Conservation (phyloP, 1,140 invertebrate species). For the Aphaenogaster floridana region DNA sequence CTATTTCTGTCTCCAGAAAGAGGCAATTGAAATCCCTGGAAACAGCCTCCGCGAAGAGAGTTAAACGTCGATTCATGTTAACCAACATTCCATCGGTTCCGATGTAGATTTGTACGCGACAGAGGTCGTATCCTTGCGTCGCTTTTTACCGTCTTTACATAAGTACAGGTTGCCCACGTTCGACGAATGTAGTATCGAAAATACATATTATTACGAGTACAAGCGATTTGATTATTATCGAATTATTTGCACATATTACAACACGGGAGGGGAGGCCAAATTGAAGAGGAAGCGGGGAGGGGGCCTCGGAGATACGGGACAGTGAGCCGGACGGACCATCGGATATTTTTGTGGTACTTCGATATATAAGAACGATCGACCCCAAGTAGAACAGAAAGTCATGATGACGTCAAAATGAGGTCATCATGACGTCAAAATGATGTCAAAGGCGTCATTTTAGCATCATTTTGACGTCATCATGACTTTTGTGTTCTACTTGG, state of each 20-base stretch:
- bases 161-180: conserved; percentile 45
- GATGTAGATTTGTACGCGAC: conserved; percentile 14
- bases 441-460: too few species aligned
- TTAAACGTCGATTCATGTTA: not conserved
- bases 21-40: not conserved
- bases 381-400: too few species aligned
- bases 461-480: too few species aligned
- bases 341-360: conserved; percentile 58
- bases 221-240: conserved; percentile 80
- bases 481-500: too few species aligned
- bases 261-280: conserved; percentile 67
- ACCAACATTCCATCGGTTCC: not conserved
- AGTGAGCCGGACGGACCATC: conserved; percentile 76
- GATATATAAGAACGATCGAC: conserved; percentile 65
- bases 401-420: too few species aligned
- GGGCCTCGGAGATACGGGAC: conserved; percentile 65
- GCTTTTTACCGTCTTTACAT: conserved; percentile 49
- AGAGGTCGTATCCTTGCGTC: not conserved
- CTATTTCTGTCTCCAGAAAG: not conserved
- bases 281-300: conserved; percentile 54
- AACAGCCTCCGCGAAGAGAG: not conserved
- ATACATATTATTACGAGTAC: conserved; percentile 76
- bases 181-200: conserved; percentile 78
- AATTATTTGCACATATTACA: conserved; percentile 83
- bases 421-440: too few species aligned